Conservation (phyloP, 1,140 invertebrate species). For the Contarinia nasturtii region DNA sequence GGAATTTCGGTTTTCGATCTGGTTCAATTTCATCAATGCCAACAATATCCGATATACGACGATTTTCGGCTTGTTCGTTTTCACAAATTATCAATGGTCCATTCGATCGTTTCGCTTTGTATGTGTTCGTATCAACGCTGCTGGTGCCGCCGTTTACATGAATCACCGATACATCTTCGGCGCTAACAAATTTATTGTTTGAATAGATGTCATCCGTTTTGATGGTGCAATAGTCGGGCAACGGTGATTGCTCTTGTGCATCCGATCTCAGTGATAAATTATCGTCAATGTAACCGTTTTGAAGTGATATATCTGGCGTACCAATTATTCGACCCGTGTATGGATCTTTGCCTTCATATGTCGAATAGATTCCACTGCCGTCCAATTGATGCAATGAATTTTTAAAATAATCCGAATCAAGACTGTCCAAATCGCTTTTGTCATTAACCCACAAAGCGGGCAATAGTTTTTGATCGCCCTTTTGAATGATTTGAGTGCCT, state of each 20-base stretch:
- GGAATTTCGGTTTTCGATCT: neutral
- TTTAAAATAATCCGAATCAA: slow-evolving; percentile 42
- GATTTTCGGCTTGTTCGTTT: neutral
- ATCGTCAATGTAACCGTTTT: neutral
- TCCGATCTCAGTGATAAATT: neutral
- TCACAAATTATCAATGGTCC: neutral
- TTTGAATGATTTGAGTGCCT: slow-evolving; percentile 11
- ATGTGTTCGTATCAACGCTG: neutral
- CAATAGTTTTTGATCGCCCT: slow-evolving; percentile 1
- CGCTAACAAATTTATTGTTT: neutral
- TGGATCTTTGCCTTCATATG: neutral
- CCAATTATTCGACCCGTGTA: neutral
- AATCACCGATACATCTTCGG: neutral
- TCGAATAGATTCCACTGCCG: slow-evolving; percentile 9
- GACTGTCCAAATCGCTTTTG: slow-evolving; percentile 37
- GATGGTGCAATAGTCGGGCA: too few relatives aligned
- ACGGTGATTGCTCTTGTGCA: neutral
- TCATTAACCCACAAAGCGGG: slow-evolving; percentile 21
- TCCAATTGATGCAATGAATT: slow-evolving; percentile 22
- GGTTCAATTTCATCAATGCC: neutral
- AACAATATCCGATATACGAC: too few relatives aligned
- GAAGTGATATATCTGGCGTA: neutral
- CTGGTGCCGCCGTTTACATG: neutral
- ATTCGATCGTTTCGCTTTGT: neutral
- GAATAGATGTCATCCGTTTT: too few relatives aligned